Evolutionary conservation across 2,113 vertebrate genomes (phyloP).

Genomic region (Heloderma charlesbogerti): DNA sequence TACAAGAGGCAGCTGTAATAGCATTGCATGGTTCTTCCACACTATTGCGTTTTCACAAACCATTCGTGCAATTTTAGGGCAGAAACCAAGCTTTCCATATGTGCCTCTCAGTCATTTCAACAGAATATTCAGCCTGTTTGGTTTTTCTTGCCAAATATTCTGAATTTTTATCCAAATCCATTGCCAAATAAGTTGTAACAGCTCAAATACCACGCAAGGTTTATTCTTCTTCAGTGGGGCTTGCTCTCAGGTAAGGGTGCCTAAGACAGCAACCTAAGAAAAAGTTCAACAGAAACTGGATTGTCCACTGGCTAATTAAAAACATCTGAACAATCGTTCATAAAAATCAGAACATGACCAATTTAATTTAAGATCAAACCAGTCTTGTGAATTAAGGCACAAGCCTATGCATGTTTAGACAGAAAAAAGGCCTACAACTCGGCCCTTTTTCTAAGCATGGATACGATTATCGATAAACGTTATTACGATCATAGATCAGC

Average conservation of each 20-base stretch:
- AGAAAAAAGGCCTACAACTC: too few species aligned
- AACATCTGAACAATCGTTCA: neutral
- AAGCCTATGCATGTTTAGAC: too few species aligned
- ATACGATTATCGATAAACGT: too few species aligned
- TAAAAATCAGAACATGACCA: neutral
- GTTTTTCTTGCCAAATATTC: neutral
- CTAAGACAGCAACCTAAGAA: neutral
- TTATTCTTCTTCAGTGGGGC: neutral
- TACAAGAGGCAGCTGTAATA: neutral
- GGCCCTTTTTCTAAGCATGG: too few species aligned
- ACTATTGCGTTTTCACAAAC: neutral
- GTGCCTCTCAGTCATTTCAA: neutral
- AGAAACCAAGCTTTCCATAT: neutral
- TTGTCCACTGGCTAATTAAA: too few species aligned
- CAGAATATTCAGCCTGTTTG: neutral
- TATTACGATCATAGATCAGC: too few species aligned
- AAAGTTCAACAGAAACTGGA: neutral
- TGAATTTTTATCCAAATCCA: neutral
- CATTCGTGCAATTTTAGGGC: neutral
- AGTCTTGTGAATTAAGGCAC: neutral
- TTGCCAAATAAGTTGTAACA: neutral
- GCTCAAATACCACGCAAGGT: neutral
- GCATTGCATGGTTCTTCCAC: neutral
- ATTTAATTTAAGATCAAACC: slow-evolving; percentile 1
- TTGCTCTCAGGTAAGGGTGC: neutral